Evolutionary conservation across 53 echinoderm and acorn worm genomes (phyloP).

Genomic region (Patiria pectinifera): DNA sequence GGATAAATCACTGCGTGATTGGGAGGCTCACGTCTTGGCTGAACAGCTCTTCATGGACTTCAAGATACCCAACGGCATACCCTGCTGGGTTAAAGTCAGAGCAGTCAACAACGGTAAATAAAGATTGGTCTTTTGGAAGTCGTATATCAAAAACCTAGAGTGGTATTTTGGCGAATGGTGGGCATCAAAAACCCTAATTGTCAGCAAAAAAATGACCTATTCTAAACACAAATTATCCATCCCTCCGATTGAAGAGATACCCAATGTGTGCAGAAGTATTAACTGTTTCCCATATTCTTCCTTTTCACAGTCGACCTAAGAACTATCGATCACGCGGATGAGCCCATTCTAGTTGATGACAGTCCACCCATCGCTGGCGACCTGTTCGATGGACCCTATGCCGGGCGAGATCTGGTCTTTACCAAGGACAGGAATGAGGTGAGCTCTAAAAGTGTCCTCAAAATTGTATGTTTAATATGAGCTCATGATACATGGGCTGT

Average conservation of each 20-base stretch:
- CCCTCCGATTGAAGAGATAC: background rate
- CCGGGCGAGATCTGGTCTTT: constrained; percentile 48
- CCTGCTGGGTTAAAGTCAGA: constrained; percentile 69
- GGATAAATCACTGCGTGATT: constrained; percentile 64
- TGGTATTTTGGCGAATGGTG: too few relatives aligned
- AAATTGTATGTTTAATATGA: background rate
- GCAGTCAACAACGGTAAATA: constrained; percentile 71
- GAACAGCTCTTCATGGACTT: constrained; percentile 39
- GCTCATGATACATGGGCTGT: background rate
- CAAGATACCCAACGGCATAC: constrained; percentile 68
- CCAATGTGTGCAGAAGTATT: background rate
- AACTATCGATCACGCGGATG: constrained; percentile 55
- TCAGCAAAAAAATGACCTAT: too few relatives aligned
- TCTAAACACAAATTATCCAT: too few relatives aligned
- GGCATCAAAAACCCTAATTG: too few relatives aligned
- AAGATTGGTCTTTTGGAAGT: too few relatives aligned
- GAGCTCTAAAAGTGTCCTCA: background rate
- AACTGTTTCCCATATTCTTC: too few relatives aligned
- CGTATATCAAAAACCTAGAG: too few relatives aligned
- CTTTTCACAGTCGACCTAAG: constrained; percentile 59
- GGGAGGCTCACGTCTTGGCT: constrained; percentile 32
- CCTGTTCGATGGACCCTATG: constrained; percentile 58
- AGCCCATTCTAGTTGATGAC: constrained; percentile 61
- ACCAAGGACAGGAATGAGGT: constrained; percentile 53
- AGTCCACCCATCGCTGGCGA: constrained; percentile 63